Evolutionary conservation across 2,113 vertebrate genomes (phyloP).

Genomic region (Lepus europaeus): DNA sequence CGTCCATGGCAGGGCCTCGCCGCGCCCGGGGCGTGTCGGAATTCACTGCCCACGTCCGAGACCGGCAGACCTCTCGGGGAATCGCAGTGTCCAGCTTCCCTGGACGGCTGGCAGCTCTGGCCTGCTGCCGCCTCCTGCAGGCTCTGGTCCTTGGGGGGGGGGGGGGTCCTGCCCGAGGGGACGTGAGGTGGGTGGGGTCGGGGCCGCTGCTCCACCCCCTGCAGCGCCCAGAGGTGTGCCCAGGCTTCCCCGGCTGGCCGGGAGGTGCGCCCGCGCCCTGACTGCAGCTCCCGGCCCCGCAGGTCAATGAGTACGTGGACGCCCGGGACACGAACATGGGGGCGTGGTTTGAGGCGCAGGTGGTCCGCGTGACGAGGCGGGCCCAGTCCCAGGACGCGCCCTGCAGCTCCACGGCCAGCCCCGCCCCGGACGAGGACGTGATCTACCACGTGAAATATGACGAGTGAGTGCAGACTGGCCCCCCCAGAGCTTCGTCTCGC

Average conservation of each 20-base stretch:
- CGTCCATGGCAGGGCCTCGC: too few relatives aligned
- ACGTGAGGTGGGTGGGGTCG: too few relatives aligned
- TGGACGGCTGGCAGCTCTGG: background rate
- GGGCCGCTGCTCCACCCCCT: too few relatives aligned
- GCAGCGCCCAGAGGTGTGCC: too few relatives aligned
- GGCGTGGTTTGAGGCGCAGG: constrained; percentile 97
- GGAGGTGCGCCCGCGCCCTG: too few relatives aligned
- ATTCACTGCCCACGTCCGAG: background rate
- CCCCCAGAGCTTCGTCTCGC: too few relatives aligned
- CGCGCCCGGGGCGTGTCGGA: too few relatives aligned
- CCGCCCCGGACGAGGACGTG: constrained; percentile 84
- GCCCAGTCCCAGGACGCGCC: constrained; percentile 17
- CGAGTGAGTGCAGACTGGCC: constrained; percentile 90
- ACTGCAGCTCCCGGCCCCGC: background rate
- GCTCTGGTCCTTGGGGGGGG: too few relatives aligned
- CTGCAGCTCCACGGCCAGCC: constrained; percentile 58
- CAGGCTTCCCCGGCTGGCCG: too few relatives aligned
- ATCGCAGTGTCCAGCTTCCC: background rate
- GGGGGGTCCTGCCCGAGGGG: too few relatives aligned
- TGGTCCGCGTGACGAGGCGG: constrained; percentile 92
- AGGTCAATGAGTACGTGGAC: constrained; percentile 96
- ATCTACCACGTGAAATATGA: constrained; percentile 97
- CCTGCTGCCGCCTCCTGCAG: background rate
- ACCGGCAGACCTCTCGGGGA: too few relatives aligned
- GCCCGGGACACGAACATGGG: constrained; percentile 96